phyloP scores from a whole-genome alignment of 2,888 invertebrate genomes.

The Sericinus montela region DNA sequence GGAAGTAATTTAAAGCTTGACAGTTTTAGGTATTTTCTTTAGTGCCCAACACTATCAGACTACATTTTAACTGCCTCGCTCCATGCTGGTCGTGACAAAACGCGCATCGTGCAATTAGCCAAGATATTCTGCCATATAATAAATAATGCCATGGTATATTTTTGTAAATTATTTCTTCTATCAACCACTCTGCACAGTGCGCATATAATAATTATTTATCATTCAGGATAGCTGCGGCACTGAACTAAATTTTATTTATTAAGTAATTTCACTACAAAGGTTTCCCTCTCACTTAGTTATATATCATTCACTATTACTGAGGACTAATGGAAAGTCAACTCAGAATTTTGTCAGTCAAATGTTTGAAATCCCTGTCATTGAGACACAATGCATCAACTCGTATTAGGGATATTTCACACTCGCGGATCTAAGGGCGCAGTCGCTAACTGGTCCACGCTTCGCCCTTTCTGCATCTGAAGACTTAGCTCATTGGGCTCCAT shows the following conservation, averaged over 20 bases:
- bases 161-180: conserved; percentile 26
- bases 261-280: conserved; percentile 25
- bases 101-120: conserved; percentile 28
- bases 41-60: too few species aligned
- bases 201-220: conserved; percentile 14
- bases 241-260: conserved; percentile 12
- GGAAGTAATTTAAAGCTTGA: conserved; percentile 29
- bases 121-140: too few species aligned
- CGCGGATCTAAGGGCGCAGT: conserved; percentile 46
- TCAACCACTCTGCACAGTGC: conserved; percentile 19
- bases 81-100: too few species aligned
- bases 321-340: background rate
- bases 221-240: conserved; percentile 6
- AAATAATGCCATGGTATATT: conserved; percentile 18
- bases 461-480: conserved; percentile 60
- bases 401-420: conserved; percentile 43
- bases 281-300: conserved; percentile 10
- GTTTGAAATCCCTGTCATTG: background rate
- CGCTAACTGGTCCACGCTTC: conserved; percentile 64
- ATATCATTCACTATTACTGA: conserved; percentile 2
- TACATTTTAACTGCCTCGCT: too few species aligned
- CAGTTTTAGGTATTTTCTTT: too few species aligned
- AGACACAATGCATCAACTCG: background rate
- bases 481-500: conserved; percentile 60
- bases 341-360: background rate